Percentiles rank a stretch among this genome's conserved stretches.
Conservation (phyloP, 1,140 invertebrate genomes). For the Acromyrmex heyeri region DNA sequence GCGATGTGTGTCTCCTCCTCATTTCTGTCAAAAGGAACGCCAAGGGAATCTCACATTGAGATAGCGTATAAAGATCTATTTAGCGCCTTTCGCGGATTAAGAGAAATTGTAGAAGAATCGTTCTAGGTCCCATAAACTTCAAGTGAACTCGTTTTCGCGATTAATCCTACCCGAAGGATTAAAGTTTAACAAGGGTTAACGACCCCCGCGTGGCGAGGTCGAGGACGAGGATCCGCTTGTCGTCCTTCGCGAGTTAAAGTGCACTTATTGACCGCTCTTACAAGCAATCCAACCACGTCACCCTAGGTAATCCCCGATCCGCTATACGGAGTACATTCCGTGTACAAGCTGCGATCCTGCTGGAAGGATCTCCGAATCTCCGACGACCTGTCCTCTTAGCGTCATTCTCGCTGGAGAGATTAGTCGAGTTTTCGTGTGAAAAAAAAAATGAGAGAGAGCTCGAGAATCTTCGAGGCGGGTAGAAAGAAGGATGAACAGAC, state of each 20-base stretch:
- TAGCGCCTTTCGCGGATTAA: slow-evolving; percentile 12
- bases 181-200: slow-evolving; percentile 57
- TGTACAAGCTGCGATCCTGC: slow-evolving; percentile 47
- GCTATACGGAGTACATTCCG: slow-evolving; percentile 42
- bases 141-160: slow-evolving; percentile 31
- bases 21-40: background rate
- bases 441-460: background rate
- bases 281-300: slow-evolving; percentile 59
- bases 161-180: slow-evolving; percentile 51
- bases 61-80: slow-evolving; percentile 29
- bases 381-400: slow-evolving; percentile 64
- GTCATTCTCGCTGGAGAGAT: slow-evolving; percentile 57
- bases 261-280: slow-evolving; percentile 62
- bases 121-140: slow-evolving; percentile 27
- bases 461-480: background rate
- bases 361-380: slow-evolving; percentile 52
- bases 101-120: slow-evolving; percentile 43
- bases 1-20: background rate
- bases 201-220: slow-evolving; percentile 24
- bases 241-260: slow-evolving; percentile 56
- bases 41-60: background rate
- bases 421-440: slow-evolving; percentile 31
- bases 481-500: background rate
- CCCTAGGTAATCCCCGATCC: slow-evolving; percentile 35
- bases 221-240: slow-evolving; percentile 23